Base-by-base conservation (phyloP, 2,797 vertebrate species). In the Propithecus perrieri region DNA sequence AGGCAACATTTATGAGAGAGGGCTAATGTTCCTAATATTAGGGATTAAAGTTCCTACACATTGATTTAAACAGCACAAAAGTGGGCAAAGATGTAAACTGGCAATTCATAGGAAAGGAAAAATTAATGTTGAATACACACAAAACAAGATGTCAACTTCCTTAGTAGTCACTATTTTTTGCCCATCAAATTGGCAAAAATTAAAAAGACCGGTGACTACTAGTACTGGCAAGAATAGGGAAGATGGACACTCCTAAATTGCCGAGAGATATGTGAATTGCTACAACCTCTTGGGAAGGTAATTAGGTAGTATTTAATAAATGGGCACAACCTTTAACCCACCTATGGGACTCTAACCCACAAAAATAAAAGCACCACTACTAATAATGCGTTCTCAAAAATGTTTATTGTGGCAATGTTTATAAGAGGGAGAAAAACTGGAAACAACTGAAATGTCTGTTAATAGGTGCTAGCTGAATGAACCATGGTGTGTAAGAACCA, bases 311-410 rank as follows among this genome's bases (percentile, higher is more conserved):
- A 80, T 28, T 38, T 63, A 48, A 83, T 22, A 72, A 69, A 69
- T 41, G 46, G 28, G 71, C 46, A 67, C 55, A 63, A 50, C 41
- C 61, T 94, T 88, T 71, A 53, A 57, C 46, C 43, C 41, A 81
- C 55, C n/a, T 72, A 33, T 3, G 35, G 65, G 55, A 69, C 24
- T 86, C 46, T 50, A 84, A 53, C 12, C 59, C 30, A 38, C 33
- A 86, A 95, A 93, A 96, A 89, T 86, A 85, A 94, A 96, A 88
- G 72, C 48, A 81, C 28, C 12, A 55, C 33, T 76, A 74, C 55
- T 94, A 89, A 50, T 33, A 86, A 46, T 57, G 38, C 41, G n/a
- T 74, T 93, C 74, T 78, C 75, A 72, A 86, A 90, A 85, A 43
- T 91, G 55, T 94, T 91, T 94, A 93, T 33, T 92, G 50, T 14